A percentile compares a stretch with the other conserved stretches of the same genome.
Evolutionary conservation across 2,888 invertebrate genomes (phyloP).

Genomic region (Andrena camellia): DNA sequence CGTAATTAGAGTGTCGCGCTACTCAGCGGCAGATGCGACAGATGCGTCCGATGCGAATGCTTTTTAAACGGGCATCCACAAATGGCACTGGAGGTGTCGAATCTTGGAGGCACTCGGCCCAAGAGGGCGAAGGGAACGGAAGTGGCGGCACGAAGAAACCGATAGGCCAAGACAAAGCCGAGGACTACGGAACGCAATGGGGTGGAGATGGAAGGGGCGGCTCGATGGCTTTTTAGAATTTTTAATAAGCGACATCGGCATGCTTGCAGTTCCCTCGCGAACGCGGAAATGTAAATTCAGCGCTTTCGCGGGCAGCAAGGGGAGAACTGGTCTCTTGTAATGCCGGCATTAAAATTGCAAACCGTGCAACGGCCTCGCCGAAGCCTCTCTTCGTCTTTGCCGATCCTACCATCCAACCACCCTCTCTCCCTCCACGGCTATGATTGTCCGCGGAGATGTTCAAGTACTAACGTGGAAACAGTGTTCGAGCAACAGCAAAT

Average conservation of each 20-base stretch:
- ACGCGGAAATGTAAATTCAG: slow-evolving; percentile 73
- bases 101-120: slow-evolving; percentile 22
- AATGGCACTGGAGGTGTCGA: slow-evolving; percentile 7
- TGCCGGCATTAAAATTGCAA: slow-evolving; percentile 81
- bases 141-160: slow-evolving; percentile 14
- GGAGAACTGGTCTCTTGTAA: slow-evolving; percentile 70
- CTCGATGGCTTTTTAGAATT: slow-evolving; percentile 72
- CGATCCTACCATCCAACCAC: slow-evolving; percentile 27
- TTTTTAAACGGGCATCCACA: neutral
- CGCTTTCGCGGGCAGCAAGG: slow-evolving; percentile 57
- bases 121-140: neutral
- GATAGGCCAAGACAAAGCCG: slow-evolving; percentile 40
- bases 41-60: neutral
- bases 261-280: slow-evolving; percentile 54
- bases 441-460: slow-evolving; percentile 66
- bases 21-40: slow-evolving; percentile 36
- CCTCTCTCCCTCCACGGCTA: slow-evolving; percentile 18
- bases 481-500: slow-evolving; percentile 73
- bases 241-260: slow-evolving; percentile 77
- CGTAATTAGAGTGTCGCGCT: slow-evolving; percentile 51
- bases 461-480: slow-evolving; percentile 64
- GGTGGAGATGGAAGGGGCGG: neutral
- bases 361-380: slow-evolving; percentile 66
- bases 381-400: slow-evolving; percentile 45
- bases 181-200: slow-evolving; percentile 11